Base-by-base conservation (phyloP, 2,888 invertebrate genomes). In the Drosophila mettleri region DNA sequence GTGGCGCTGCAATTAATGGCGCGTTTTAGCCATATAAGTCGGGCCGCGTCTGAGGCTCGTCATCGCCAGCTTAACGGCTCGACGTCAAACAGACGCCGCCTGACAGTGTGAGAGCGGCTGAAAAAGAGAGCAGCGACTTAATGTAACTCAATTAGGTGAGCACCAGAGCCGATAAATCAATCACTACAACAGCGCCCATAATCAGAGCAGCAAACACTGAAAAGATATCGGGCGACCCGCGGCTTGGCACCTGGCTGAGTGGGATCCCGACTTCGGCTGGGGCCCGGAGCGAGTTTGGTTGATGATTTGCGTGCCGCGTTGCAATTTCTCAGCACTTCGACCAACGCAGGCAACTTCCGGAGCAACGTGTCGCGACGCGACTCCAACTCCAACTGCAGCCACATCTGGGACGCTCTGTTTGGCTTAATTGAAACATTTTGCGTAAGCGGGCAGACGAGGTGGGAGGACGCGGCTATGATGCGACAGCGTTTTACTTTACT, bases 391-490 rank as follows among this genome's bases (percentile, higher is more conserved):
- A 53, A 7, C 55, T 22, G n/a, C 33, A 27, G 24, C 38, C 43
- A 34, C 18, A 41, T 48, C 52, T 72, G 46, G 53, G 31, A 48
- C 62, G 51, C 49, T 59, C 52, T 69, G 69, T 65, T 65, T 58
- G 55, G 46, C 88, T 84, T 84, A 84, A 84, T 84, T 84, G 88
- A 84, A 84, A 84, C 88, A 84, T 84, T 83, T 88, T 84, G 82
- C 82, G 82, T 88, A 88, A 86, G 83, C 88, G 83, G 63, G 77
- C 74, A 79, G 86, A 74, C 70, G 69, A 65, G 78, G 59, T 60
- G 65, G 65, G 66, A 75, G 75, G 60, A 74, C 39, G 49, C 57
- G 36, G 36, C 20, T 33, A 7, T 33, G 68, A 53, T 54, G 64
- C 53, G 53, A 63, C 74, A 72, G 72, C 55, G 36, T 45, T 34